Base-by-base conservation (phyloP, 2,888 invertebrate species). In the Caenorhabditis afra region DNA sequence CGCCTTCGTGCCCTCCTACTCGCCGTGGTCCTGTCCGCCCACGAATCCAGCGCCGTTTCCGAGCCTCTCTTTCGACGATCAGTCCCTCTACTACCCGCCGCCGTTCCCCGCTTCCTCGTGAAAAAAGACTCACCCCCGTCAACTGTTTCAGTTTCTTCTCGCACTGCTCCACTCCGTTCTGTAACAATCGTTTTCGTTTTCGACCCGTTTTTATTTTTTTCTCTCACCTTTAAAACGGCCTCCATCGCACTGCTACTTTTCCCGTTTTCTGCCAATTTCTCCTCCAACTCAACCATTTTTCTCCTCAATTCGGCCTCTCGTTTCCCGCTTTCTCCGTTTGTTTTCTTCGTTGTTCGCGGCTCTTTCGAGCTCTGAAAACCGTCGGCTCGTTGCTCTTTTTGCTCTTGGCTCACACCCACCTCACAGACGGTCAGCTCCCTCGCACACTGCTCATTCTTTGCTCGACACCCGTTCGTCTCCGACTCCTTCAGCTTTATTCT, bases 81-180 rank as follows among this genome's bases (percentile, higher is more conserved):
- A 55, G 4, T 11, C 16, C 8, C 41, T 75, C 11, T 74, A 79
- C 12, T 75, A 75, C 35, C 49, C 44, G 10, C 62, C 55, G 23
- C 73, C 23, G n/a, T 73, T 73, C 39, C 73, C 73, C 8, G 29
- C 73, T 3, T 53, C 73, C 12, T 50, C 73, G 1, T 73, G 14
- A 52, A 62, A n/a, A n/a, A n/a, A 74, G 70, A 67, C 79, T 79
- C 49, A 79, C 79, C 75, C 79, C 79, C 8, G 75, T 58, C 44
- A 68, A 64, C 29, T 57, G 49, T 35, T 70, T 75, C 49, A 79
- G 59, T 22, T 53, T 75, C 11, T 59, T 4, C 20, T 75, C 59
- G 23, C 74, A 75, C n/a, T 62, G 50, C 35, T 53, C 61, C 11
- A 79, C 20, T 35, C 74, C 79, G 3, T 68, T 55, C 58, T 73